These are phyloP conservation scores for Clarias gariepinus DNA, from an alignment of 2,113 vertebrate species.

Conservation along the genomic window DNA sequence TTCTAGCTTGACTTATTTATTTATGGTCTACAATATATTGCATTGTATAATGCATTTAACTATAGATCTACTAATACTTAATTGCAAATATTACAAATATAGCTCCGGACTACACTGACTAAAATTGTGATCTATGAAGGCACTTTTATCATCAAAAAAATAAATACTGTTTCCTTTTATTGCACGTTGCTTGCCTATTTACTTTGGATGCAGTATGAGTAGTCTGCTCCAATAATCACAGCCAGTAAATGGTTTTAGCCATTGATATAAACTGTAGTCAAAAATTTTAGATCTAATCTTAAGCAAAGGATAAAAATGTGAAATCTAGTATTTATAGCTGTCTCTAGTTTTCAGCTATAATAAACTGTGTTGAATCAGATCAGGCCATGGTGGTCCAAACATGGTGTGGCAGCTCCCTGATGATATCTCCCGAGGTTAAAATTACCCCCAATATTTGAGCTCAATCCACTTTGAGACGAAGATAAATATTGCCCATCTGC, in stretches of 20 bases:
- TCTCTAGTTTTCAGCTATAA: not conserved
- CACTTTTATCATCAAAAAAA: not conserved
- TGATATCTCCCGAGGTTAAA: constrained; percentile 59
- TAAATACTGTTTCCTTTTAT: too few species aligned
- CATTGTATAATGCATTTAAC: not conserved
- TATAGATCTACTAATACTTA: not conserved
- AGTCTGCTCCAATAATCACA: not conserved
- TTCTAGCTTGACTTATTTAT: not conserved
- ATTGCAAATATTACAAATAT: too few species aligned
- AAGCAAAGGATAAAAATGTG: not conserved
- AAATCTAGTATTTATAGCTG: not conserved
- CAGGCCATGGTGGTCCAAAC: constrained; percentile 28
- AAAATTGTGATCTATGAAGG: not conserved
- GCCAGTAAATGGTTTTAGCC: not conserved
- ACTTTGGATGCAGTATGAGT: not conserved
- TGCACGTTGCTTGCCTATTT: not conserved
- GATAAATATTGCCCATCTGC: constrained; percentile 70
- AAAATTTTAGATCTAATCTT: not conserved
- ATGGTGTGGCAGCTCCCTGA: constrained; percentile 18
- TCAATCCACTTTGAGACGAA: constrained; percentile 64
- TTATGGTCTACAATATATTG: not conserved
- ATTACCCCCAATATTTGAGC: constrained; percentile 64
- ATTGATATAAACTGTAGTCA: too few species aligned
- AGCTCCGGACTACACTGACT: not conserved
- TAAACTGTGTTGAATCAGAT: constrained; percentile 4